A percentile compares a stretch with the other conserved stretches of the same genome.
These are phyloP conservation scores for Gnatocerus cornutus DNA, from an alignment of 2,888 invertebrate genomes.

Conservation along the genomic window DNA sequence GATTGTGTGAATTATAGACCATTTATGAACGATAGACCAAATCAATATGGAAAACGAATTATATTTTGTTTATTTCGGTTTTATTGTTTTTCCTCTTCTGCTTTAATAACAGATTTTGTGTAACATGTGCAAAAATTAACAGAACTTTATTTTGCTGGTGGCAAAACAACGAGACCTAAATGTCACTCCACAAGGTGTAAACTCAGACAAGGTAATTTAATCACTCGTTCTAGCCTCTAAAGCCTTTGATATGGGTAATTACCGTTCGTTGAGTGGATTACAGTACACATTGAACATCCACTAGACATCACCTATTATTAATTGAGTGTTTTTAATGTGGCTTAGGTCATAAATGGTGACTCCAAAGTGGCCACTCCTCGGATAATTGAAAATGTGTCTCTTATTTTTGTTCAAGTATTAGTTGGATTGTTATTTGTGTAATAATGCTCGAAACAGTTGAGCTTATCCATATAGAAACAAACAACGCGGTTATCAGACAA, in stretches of 20 bases:
- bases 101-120: neutral
- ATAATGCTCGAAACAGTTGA: neutral
- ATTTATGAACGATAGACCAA: neutral
- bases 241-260: neutral
- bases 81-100: neutral
- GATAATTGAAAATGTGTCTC: neutral
- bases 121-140: neutral
- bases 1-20: neutral
- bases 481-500: neutral
- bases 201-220: neutral
- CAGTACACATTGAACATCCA: neutral
- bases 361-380: neutral
- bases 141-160: neutral
- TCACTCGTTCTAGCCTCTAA: neutral
- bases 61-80: neutral
- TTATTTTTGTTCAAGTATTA: neutral
- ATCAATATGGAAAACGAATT: neutral
- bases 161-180: neutral
- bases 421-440: neutral
- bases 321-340: slow-evolving; percentile 4
- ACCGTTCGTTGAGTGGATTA: slow-evolving; percentile 2
- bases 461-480: neutral
- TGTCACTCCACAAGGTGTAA: neutral
- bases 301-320: neutral
- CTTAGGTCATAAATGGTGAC: neutral